Base-by-base conservation (phyloP, 1,140 invertebrate genomes). In the Vanessa tameamea region DNA sequence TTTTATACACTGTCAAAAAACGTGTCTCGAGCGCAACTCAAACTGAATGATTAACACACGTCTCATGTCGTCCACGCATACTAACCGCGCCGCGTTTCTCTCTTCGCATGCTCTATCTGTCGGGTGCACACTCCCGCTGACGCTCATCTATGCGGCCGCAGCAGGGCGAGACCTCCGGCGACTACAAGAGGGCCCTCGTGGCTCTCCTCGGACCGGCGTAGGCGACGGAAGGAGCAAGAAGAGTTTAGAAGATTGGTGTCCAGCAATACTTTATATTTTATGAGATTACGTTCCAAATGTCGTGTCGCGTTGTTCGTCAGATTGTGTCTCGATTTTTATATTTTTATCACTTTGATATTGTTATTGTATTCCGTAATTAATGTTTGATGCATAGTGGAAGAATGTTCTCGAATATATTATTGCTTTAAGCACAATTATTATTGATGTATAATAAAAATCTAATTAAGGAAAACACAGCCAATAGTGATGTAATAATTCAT, bases 81-180 rank as follows among this genome's bases (percentile, higher is more conserved):
- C 86, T 90, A 88, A 90, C 83, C 12, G 31, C 72, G 72, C 71
- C 81, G 87, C 86, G 80, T 88, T 85, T 85, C 79, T 83, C 71
- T 75, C 50, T 68, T 65, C 75, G 78, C 78, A 80, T 78, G 80
- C 15, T 72, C 48, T 47, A 59, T 72, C 23, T 48, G 47, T 43
- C 37, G 37, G 37, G 37, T 43, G 48, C 57, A 20, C 64, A 59
- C 51, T 43, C 57, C 55, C 77, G 64, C 71, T 73, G 51, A 75
- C 72, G 51, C 82, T 66, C 74, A 66, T 67, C 73, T 23, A 79
- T 81, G 84, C 75, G 79, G 51, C 72, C 72, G 68, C 94, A 94
- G 83, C 94, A 96, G 94, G 94, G 93, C 73, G 96, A 96, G 84
- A 96, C 95, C 11, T 95, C 95, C 31, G 96, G 96, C 2, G 96